Conservation (phyloP, 2,888 invertebrate genomes). For the Clanis bilineata region DNA sequence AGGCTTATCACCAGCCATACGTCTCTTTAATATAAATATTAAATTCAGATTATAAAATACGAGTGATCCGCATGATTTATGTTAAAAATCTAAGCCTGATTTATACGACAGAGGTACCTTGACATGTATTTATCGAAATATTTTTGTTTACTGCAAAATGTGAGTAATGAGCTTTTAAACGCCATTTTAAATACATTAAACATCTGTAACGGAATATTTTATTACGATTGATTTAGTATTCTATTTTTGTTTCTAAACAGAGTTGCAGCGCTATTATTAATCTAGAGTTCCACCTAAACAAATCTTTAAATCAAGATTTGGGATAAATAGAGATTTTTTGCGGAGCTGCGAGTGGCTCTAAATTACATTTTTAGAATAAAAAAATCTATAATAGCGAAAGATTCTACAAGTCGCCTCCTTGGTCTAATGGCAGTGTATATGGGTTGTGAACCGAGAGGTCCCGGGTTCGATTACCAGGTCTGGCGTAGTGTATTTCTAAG, state of each 20-base stretch:
- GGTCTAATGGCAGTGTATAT: too few relatives aligned
- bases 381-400: too few relatives aligned
- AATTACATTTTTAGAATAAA: too few relatives aligned
- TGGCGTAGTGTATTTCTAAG: too few relatives aligned
- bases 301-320: too few relatives aligned
- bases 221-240: background rate
- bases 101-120: constrained; percentile 26
- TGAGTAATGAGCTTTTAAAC: constrained; percentile 1
- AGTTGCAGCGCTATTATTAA: background rate
- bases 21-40: constrained; percentile 24
- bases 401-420: too few relatives aligned
- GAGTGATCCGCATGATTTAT: constrained; percentile 38
- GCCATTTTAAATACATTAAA: background rate
- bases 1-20: constrained; percentile 27
- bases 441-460: too few relatives aligned
- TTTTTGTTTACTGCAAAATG: constrained; percentile 9
- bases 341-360: too few relatives aligned
- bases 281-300: too few relatives aligned
- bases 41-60: constrained; percentile 34
- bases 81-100: constrained; percentile 36
- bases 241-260: background rate
- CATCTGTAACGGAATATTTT: background rate
- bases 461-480: too few relatives aligned
- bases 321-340: too few relatives aligned
- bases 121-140: background rate